A percentile compares a stretch with the other conserved stretches of the same genome.
Conservation (phyloP, 2,888 invertebrate species). For the Euplexia lucipara region DNA sequence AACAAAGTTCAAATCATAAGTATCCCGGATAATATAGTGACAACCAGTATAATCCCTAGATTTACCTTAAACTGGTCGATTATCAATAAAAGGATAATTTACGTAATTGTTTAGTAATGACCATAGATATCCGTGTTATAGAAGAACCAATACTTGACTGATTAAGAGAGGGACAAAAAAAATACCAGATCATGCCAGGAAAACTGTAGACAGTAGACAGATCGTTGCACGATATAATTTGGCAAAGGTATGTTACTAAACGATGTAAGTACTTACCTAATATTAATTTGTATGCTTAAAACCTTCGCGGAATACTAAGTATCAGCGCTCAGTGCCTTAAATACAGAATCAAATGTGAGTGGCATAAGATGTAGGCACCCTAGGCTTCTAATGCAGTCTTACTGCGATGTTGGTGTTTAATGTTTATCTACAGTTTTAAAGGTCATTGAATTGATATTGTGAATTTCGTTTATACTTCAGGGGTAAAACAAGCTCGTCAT, state of each 20-base stretch:
- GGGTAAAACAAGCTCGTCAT: constrained; percentile 23
- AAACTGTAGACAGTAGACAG: background rate
- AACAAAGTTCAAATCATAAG: too few relatives aligned
- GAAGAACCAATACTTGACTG: too few relatives aligned
- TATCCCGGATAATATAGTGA: too few relatives aligned
- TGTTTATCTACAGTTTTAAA: constrained; percentile 30
- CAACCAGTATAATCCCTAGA: too few relatives aligned
- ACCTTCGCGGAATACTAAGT: constrained; percentile 29
- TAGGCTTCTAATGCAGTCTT: constrained; percentile 6
- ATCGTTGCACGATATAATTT: background rate
- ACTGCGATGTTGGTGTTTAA: constrained; percentile 39
- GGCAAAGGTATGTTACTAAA: background rate
- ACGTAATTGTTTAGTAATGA: too few relatives aligned
- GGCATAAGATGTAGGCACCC: constrained; percentile 6
- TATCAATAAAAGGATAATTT: too few relatives aligned
- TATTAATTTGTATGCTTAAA: constrained; percentile 2
- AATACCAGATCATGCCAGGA: background rate
- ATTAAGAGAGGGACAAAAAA: too few relatives aligned
- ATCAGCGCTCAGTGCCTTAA: constrained; percentile 26
- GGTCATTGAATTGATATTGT: constrained; percentile 13
- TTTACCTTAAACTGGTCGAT: too few relatives aligned
- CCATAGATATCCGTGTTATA: too few relatives aligned
- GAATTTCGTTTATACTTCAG: constrained; percentile 17
- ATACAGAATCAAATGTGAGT: constrained; percentile 33
- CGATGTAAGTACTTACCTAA: too few relatives aligned